Conservation (phyloP, 2,113 vertebrate genomes). For the Odocoileus hemionus region DNA sequence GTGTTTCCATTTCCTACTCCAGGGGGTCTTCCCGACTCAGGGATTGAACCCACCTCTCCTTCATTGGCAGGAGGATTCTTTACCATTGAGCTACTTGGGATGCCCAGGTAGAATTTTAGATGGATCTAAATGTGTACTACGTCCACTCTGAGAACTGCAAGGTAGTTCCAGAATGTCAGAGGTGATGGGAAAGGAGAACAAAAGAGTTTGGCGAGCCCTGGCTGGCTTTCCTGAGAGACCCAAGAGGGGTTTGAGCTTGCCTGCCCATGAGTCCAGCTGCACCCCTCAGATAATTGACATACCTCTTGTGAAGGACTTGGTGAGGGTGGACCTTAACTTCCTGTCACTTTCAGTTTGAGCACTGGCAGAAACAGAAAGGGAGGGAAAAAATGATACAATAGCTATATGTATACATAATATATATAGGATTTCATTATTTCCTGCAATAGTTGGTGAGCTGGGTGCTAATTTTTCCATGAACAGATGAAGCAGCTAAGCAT, state of each 20-base stretch:
- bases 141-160: background rate
- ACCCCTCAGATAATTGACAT: background rate
- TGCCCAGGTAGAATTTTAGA: background rate
- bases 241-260: background rate
- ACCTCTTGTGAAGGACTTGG: background rate
- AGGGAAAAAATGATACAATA: background rate
- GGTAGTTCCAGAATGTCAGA: background rate
- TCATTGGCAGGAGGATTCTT: background rate
- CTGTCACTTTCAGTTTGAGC: background rate
- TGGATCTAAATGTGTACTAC: background rate
- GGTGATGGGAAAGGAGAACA: background rate
- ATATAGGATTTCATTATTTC: background rate
- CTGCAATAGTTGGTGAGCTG: background rate
- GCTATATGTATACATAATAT: background rate
- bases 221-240: background rate
- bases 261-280: background rate
- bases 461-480: background rate
- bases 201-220: background rate
- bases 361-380: background rate
- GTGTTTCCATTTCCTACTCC: background rate
- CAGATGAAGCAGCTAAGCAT: background rate
- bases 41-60: background rate
- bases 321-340: background rate
- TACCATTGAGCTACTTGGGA: background rate
- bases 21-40: background rate